These are phyloP conservation scores for Xylocopa sonorina DNA, from an alignment of 1,140 invertebrate species.

Conservation along the genomic window DNA sequence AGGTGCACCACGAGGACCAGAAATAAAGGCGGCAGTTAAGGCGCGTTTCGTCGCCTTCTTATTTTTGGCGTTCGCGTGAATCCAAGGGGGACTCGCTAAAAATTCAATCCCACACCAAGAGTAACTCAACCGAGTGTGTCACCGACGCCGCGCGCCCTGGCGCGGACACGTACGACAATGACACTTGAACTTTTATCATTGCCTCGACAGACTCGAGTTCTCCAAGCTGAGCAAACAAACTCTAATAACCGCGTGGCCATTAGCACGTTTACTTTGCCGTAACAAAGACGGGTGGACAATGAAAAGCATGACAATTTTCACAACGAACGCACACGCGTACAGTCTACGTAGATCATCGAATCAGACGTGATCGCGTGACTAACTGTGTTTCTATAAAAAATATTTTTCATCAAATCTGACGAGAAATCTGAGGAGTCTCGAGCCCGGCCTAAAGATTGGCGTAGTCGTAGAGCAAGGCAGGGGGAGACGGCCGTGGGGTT, in stretches of 20 bases:
- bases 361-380: not conserved
- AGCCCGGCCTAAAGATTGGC: conserved; percentile 62
- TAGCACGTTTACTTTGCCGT: not conserved
- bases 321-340: too few species aligned
- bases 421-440: conserved; percentile 49
- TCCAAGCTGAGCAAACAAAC: not conserved
- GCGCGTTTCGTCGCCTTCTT: conserved; percentile 68
- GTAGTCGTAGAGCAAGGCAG: conserved; percentile 62
- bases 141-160: not conserved
- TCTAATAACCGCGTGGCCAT: not conserved
- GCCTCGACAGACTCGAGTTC: too few species aligned
- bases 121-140: conserved; percentile 23
- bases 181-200: conserved; percentile 5
- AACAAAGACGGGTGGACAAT: not conserved
- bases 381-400: too few species aligned
- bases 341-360: too few species aligned
- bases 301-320: too few species aligned
- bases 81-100: conserved; percentile 32
- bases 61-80: conserved; percentile 51
- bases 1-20: conserved; percentile 74
- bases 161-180: not conserved
- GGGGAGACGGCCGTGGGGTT: conserved; percentile 56
- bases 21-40: conserved; percentile 74
- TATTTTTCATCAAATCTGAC: not conserved
- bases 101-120: conserved; percentile 24